Conservation (phyloP, 2,113 vertebrate genomes). For the Bubalus kerabau region DNA sequence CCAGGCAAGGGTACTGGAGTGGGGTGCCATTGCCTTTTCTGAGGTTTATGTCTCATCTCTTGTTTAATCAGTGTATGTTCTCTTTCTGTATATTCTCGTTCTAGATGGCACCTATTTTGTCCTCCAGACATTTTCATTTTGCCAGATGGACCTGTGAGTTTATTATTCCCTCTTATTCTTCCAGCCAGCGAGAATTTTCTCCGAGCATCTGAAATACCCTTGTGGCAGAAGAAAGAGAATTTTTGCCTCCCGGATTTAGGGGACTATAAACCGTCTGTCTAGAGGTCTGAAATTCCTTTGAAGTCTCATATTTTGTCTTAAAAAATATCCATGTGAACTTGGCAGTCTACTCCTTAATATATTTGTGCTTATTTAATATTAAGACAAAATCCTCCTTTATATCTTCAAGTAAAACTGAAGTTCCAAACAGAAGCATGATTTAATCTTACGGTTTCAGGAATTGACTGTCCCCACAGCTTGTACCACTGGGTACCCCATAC, state of each 20-base stretch:
- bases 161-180: background rate
- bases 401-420: constrained; percentile 6
- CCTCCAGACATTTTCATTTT: background rate
- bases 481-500: background rate
- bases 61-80: background rate
- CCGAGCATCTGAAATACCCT: background rate
- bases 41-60: background rate
- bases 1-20: too few relatives aligned
- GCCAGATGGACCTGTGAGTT: background rate
- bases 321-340: background rate
- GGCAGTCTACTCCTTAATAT: constrained; percentile 44
- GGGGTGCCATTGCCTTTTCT: too few relatives aligned
- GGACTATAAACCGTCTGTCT: background rate
- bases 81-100: background rate
- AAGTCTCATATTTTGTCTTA: constrained; percentile 57
- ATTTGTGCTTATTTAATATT: constrained; percentile 55
- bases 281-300: constrained; percentile 40
- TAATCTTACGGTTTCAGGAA: background rate
- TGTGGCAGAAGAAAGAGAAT: background rate
- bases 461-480: background rate
- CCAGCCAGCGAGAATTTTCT: background rate
- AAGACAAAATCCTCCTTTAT: constrained; percentile 37
- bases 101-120: background rate
- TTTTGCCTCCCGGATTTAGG: constrained; percentile 14
- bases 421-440: constrained; percentile 9